Evolutionary conservation across 2,113 vertebrate species (phyloP).

Genomic region (Telmatochromis sp.): DNA sequence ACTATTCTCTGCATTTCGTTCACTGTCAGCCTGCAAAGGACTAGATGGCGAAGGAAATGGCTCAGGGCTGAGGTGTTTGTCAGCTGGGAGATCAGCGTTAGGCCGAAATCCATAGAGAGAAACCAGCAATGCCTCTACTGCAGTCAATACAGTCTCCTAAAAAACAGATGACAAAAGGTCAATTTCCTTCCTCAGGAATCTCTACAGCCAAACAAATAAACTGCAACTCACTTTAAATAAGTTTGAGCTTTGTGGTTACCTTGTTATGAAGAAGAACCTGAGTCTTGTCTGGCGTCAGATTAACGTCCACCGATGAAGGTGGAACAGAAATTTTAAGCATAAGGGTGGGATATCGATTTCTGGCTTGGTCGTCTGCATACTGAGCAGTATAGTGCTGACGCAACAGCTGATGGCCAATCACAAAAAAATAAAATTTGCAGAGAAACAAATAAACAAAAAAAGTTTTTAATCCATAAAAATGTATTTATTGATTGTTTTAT

Average conservation of each 20-base stretch:
- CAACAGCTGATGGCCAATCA: conserved; percentile 72
- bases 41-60: not conserved
- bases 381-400: conserved; percentile 77
- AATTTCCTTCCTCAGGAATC: not conserved
- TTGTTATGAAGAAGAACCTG: conserved; percentile 91
- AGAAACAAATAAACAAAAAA: not conserved
- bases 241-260: conserved; percentile 56
- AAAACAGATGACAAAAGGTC: not conserved
- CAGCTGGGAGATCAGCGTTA: conserved; percentile 45
- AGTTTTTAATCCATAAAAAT: not conserved
- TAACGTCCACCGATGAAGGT: conserved; percentile 82
- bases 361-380: conserved; percentile 68
- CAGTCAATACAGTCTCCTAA: conserved; percentile 82
- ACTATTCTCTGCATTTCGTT: not conserved
- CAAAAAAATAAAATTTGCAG: not conserved
- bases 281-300: conserved; percentile 92
- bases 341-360: conserved; percentile 77
- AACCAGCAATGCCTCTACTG: conserved; percentile 84
- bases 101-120: conserved; percentile 80
- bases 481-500: not conserved
- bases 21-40: not conserved
- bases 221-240: not conserved
- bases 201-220: not conserved
- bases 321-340: conserved; percentile 84
- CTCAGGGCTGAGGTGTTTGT: conserved; percentile 53